Evolutionary conservation across 2,113 vertebrate genomes (phyloP), one percentile per base, ranked within the genome.

Genomic region (Callocephalon fimbriatum): DNA sequence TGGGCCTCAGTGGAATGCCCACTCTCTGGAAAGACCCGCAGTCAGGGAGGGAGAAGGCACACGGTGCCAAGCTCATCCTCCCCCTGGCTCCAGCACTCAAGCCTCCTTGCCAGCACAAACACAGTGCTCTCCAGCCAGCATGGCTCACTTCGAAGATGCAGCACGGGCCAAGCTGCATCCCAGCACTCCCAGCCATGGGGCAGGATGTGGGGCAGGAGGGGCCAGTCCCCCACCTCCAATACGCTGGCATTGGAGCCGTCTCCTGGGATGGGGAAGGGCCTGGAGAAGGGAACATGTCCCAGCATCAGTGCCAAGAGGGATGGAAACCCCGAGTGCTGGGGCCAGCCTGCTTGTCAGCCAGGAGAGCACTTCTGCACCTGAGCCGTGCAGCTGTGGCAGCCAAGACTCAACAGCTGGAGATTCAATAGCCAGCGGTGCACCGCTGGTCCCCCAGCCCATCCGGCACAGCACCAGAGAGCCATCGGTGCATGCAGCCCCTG

Each of bases 331-430:
- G 2, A 70, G 93, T 90, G 54, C 83, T 2, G 8, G 21, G 58
- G 38, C 91, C 96, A 93, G 53, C 48, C 56, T 0, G 9, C 1
- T 12, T 3, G 2, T 61, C 37, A 3, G 73, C 61, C 9, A 11
- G 90, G 59, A 93, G 68, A 91, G 66, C n/a, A 8, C 56, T 95
- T 45, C 72, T 80, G 90, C 92, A 95, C 96, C 95, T 93, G 92
- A 96, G 91, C 65, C 0, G 12, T 4, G 65, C 0, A 29, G 72
- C 61, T 7, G 42, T 0, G 10, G 63, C 70, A 62, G 92, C 95
- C 95, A 63, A 80, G 76, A 58, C 62, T 63, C 86, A 16, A 26
- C 88, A 95, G 91, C 90, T 86, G 95, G 82, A 86, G 58, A 93
- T 29, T 27, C 42, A 3, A 86, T 62, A 40, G 40, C 16, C 1